Evolutionary conservation across 2,113 vertebrate species (phyloP), one percentile per base, ranked within the genome.

Genomic region (Campylomormyrus numenius): DNA sequence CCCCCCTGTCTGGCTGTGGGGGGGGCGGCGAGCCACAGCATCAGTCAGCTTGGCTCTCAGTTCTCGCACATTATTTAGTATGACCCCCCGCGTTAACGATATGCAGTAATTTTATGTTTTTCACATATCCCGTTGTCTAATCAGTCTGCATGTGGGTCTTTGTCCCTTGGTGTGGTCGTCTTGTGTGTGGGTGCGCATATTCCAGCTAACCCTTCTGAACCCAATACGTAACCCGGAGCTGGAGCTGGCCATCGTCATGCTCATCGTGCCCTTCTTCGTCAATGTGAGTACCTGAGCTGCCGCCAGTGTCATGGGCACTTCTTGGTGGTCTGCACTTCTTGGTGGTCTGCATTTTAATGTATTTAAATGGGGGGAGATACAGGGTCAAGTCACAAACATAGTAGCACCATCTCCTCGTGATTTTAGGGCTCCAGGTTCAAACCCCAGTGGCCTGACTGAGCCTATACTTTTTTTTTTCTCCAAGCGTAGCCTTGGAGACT

Each of bases 261-360:
- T 97, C 92, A 97, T 97, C 88, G 97, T 97, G 70, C 97, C 97
- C 91, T 97, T 97, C 94, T 96, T 97, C 93, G 96, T 97, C 93
- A 97, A 97, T 84, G 97, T 97, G 93, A 95, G 97, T 97, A 85
- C 39, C 53, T 19, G 1, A 27, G 31, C 53, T 3, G 6, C 24
- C 13, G 31, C 17, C 35, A 15, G 52, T 49, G 35, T 45, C 74
- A 56, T 35, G 42, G 11, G 19, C 9, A 77, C 13, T 77, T 15
- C 21, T 39, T 5, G 10, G 70, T 31, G 70, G 70, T 77, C 24
- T 50, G 27, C 17, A 70, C 24, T 70, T 10, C 17, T 31, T 3
- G 8, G 27, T 27, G 66, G 66, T 77, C 7, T 77, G 70, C 70
- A 13, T 35, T 74, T 62, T n/a, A 9, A 62, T 62, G 58, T n/a